Conservation (phyloP, 2,113 vertebrate species). For the Urocitellus parryii region DNA sequence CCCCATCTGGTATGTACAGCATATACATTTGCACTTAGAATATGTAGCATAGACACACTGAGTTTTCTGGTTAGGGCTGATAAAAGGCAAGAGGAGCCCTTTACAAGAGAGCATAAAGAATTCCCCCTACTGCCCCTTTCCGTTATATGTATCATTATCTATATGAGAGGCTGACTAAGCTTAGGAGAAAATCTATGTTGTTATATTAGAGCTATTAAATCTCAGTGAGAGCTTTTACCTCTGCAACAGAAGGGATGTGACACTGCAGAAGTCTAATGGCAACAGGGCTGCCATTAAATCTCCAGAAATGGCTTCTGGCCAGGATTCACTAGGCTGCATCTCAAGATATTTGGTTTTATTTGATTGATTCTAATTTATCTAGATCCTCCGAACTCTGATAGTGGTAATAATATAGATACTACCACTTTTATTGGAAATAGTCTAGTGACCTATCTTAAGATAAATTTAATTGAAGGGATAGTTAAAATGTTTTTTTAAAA, state of each 20-base stretch:
- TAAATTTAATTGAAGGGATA: background rate
- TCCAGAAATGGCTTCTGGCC: background rate
- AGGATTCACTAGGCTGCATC: background rate
- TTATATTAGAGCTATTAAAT: background rate
- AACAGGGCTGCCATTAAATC: background rate
- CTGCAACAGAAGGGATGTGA: background rate
- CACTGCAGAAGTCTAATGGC: background rate
- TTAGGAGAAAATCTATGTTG: background rate
- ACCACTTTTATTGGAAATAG: slow-evolving; percentile 45
- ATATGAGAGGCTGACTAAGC: background rate
- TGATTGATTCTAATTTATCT: background rate
- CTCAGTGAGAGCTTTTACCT: background rate
- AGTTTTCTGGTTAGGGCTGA: background rate
- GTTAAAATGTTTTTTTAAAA: background rate
- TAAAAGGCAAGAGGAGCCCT: background rate
- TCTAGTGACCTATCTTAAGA: background rate
- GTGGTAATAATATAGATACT: background rate
- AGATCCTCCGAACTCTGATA: background rate
- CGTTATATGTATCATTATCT: background rate
- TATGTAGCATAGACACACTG: background rate
- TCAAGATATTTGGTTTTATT: background rate
- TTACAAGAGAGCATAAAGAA: background rate
- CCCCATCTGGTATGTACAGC: background rate
- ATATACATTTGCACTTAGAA: background rate
- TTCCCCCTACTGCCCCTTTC: background rate